A percentile compares a stretch with the other conserved stretches of the same genome.
Evolutionary conservation across 1,140 invertebrate genomes (phyloP).

Genomic region (Paralvinella palmiformis): DNA sequence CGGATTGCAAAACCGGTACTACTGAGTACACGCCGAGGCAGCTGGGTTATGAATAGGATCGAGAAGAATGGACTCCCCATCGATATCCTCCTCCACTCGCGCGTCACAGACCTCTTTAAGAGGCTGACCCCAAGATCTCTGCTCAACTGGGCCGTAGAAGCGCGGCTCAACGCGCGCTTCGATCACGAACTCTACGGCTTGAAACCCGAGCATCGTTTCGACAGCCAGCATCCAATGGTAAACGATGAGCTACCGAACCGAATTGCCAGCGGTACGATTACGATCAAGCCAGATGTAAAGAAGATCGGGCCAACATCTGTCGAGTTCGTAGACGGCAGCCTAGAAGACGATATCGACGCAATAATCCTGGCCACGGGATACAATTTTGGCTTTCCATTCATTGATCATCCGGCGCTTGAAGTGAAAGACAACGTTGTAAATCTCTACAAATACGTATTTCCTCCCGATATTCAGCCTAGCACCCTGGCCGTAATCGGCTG

Average conservation of each 20-base stretch:
- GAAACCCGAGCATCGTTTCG: conserved; percentile 49
- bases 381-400: conserved; percentile 36
- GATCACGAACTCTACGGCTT: conserved; percentile 53
- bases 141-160: neutral
- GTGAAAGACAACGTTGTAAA: conserved; percentile 44
- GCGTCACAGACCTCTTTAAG: neutral
- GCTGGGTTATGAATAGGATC: neutral
- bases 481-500: conserved; percentile 54
- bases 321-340: conserved; percentile 45
- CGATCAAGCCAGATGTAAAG: conserved; percentile 43
- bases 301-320: conserved; percentile 42
- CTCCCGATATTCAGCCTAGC: conserved; percentile 40
- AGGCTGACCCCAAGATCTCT: neutral
- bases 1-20: conserved; percentile 45
- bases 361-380: conserved; percentile 42
- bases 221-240: conserved; percentile 55
- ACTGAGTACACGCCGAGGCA: neutral
- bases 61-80: neutral
- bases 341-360: conserved; percentile 35
- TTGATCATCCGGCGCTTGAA: conserved; percentile 33
- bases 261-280: conserved; percentile 51
- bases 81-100: neutral
- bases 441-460: conserved; percentile 53
- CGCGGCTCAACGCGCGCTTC: conserved; percentile 31
- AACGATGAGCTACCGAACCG: conserved; percentile 56